Evolutionary conservation across 2,797 vertebrate genomes (phyloP), one percentile per base, ranked within the genome.

Genomic region (Molothrus aeneus): DNA sequence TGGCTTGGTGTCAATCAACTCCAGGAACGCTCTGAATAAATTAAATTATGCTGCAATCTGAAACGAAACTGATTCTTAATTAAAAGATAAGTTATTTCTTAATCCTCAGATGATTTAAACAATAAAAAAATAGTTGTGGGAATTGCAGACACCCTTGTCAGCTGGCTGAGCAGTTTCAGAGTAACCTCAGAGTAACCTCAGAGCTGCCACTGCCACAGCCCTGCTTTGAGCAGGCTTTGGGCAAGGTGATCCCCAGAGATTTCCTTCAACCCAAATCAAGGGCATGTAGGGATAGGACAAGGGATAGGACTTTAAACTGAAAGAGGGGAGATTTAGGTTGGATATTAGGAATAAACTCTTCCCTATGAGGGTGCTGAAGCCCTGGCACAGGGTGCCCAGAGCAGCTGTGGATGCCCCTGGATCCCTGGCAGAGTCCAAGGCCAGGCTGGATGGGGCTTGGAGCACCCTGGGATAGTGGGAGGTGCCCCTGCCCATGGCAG

Each of bases 21-120:
- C 59, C 3, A 34, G 77, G 59, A 92, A 53, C 0, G 0, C 20
- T 75, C 73, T 88, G 92, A 94, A 95, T 96, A 94, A 93, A 95
- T 96, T 91, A 96, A 94, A 96, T 92, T 91, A 91, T 16, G 40
- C 85, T 70, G 38, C 66, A 91, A 69, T 94, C 45, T 89, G 80
- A 92, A 92, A 90, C 13, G 24, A 88, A 95, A 91, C 89, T 73
- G 73, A 79, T 90, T 82, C 73, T 90, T 96, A 96, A 96, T 97
- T 96, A 91, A 96, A 96, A 96, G 96, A 95, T 93, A 95, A 93
- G 84, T 26, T 59, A 4, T 68, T 68, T 92, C 77, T 82, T 57
- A 88, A 93, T 90, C 73, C 89, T 88, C 82, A 66, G 66, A 60
- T 70, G 59, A 64, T 77, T 97, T 86, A 64, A 88, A 91, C 29